A percentile compares a stretch with the other conserved stretches of the same genome.
Conservation (phyloP, 2,888 invertebrate species). For the Sisyra nigra region DNA sequence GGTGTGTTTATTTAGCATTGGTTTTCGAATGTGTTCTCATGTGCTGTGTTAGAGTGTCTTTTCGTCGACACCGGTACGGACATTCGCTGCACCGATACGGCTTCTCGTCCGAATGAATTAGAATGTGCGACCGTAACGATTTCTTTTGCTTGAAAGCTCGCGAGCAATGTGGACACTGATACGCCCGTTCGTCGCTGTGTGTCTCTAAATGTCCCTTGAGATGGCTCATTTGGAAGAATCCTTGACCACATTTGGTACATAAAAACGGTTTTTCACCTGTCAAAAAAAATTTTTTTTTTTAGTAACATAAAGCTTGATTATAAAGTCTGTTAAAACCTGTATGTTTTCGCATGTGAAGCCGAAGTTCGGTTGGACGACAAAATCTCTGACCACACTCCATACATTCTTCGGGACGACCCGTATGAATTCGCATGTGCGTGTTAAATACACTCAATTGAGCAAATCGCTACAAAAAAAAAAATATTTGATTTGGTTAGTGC, state of each 20-base stretch:
- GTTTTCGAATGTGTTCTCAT: constrained; percentile 19
- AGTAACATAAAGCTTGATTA: not conserved
- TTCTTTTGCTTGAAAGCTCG: constrained; percentile 21
- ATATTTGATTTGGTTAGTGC: too few species aligned
- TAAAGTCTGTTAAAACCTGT: too few species aligned
- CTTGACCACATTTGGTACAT: constrained; percentile 20
- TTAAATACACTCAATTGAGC: constrained; percentile 21
- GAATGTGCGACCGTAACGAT: constrained; percentile 20
- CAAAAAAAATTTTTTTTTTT: not conserved
- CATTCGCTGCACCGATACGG: constrained; percentile 22
- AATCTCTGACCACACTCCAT: constrained; percentile 21
- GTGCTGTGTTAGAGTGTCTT: constrained; percentile 21
- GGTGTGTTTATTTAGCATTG: too few species aligned
- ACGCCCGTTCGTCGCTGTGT: constrained; percentile 22
- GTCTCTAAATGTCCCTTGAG: constrained; percentile 21
- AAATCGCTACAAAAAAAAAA: constrained; percentile 15
- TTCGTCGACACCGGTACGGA: constrained; percentile 21
- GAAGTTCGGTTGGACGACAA: constrained; percentile 21
- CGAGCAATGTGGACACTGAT: constrained; percentile 20
- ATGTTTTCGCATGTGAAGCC: constrained; percentile 22
- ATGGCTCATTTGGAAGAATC: constrained; percentile 23
- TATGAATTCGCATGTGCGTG: constrained; percentile 22
- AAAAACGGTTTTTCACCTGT: constrained; percentile 24
- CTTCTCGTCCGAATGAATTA: constrained; percentile 22
- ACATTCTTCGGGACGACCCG: constrained; percentile 21